Percentiles rank a stretch among this genome's conserved stretches.
phyloP scores from a whole-genome alignment of 2,797 vertebrate genomes.

The Psittacula echo region DNA sequence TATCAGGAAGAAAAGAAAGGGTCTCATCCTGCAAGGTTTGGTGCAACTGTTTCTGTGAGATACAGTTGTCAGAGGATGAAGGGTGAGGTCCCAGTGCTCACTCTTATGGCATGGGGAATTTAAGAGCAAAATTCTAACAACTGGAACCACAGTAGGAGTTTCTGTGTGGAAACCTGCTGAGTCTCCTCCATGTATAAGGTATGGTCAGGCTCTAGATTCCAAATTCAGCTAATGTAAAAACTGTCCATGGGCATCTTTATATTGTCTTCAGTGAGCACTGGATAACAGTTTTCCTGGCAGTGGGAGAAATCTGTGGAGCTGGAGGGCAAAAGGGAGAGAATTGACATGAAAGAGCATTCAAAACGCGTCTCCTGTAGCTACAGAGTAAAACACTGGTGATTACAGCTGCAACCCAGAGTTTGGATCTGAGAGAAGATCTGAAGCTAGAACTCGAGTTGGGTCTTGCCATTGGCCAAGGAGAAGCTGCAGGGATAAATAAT shows the following conservation, averaged over 20 bases:
- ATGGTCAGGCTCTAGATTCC: not conserved
- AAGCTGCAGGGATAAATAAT: not conserved
- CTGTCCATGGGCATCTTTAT: not conserved
- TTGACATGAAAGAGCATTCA: not conserved
- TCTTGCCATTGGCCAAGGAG: not conserved
- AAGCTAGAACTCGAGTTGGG: not conserved
- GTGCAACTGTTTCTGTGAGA: not conserved
- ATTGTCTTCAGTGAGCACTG: not conserved
- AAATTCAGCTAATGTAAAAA: not conserved
- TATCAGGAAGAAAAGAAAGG: not conserved
- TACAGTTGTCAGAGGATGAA: not conserved
- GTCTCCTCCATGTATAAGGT: fast-evolving
- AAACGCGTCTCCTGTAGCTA: not conserved
- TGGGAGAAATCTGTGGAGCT: not conserved
- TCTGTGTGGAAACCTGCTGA: not conserved
- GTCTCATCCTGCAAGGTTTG: not conserved
- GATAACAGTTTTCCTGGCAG: not conserved
- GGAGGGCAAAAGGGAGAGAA: not conserved
- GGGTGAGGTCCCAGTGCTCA: not conserved
- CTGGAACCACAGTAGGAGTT: not conserved
- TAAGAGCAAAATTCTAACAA: not conserved
- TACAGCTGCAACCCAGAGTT: fast-evolving
- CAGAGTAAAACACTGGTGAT: not conserved
- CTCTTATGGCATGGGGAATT: not conserved
- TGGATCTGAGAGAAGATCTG: not conserved